Base-by-base conservation (phyloP, 1,140 invertebrate genomes). In the Plodia interpunctella region DNA sequence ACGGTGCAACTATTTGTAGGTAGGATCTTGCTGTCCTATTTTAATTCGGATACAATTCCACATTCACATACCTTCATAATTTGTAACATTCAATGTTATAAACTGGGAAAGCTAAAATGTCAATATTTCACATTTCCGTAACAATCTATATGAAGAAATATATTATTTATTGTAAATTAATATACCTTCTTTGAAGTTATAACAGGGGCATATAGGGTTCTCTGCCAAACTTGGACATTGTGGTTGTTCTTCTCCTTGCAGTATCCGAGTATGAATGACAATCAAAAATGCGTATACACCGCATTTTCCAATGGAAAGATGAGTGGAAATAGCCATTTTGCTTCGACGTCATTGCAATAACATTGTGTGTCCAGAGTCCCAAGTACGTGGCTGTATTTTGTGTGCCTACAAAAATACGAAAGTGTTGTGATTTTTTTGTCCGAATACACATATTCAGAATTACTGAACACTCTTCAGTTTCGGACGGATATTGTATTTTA, bases 141-240 rank as follows among this genome's bases (percentile, higher is more conserved):
- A 25, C 21, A 25, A 25, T 25, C 6, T 25, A 6, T 25, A 3
- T 25, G 6, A 25, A 25, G 6, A 25, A 25, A 3, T 25, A 25
- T 25, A 2, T 25, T 6, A 3, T 25, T 25, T 56, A 19, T 55
- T n/a, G n/a, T n/a, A n/a, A 19, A 18, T 18, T 38, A 38, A 44
- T n/a, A 79, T 88, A 92, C 92, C 96, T 90, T 97, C 96, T 82
- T 97, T 95, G 80, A 97, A 96, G 87, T 95, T 95, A 90, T 97
- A 97, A 87, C 97, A 98, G 0, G 96, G 94, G 88, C 97, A 98
- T 67, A 93, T 93, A 13, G 94, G 93, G 77, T 94, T 95, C 66
- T 93, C 92, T 66, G 92, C 87, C 68, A 94, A 91, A 68, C 91
- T 93, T 38, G 95, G 95, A 76, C 95, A 96, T 60, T 92, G 90